Percentiles rank a stretch among this genome's conserved stretches.
These are phyloP conservation scores for Aricia agestis DNA, from an alignment of 1,140 invertebrate species.

Conservation along the genomic window DNA sequence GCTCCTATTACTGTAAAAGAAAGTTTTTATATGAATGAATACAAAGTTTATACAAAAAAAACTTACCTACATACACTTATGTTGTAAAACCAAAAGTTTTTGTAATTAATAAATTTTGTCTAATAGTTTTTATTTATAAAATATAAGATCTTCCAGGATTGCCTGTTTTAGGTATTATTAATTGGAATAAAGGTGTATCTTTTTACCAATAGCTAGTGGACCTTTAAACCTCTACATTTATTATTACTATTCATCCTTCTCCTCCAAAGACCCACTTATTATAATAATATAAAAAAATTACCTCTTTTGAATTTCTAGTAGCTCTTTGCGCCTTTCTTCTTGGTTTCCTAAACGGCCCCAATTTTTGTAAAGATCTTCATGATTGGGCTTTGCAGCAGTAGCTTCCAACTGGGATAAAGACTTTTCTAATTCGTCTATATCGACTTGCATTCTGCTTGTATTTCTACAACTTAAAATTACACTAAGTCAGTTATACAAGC, in stretches of 20 bases:
- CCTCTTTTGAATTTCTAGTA: slow-evolving; percentile 57
- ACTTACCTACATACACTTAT: no score
- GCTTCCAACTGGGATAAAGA: slow-evolving; percentile 36
- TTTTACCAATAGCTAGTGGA: no score
- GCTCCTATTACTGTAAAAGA: slow-evolving; percentile 29
- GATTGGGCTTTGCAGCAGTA: slow-evolving; percentile 30
- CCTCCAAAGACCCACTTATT: no score
- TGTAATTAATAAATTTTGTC: no score
- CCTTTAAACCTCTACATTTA: no score
- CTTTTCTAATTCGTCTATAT: slow-evolving; percentile 47
- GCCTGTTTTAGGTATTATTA: no score
- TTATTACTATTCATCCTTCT: no score
- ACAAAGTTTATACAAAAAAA: neutral
- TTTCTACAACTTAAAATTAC: neutral
- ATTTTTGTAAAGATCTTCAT: slow-evolving; percentile 56
- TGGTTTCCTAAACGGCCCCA: slow-evolving; percentile 54
- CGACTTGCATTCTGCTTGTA: slow-evolving; percentile 36
- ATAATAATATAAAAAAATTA: slow-evolving; percentile 25
- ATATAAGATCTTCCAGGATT: no score
- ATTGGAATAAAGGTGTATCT: no score
- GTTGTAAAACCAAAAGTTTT: no score
- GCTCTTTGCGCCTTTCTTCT: slow-evolving; percentile 56
- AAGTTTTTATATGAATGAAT: slow-evolving; percentile 1
- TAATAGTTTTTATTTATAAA: no score
- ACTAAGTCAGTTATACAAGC: neutral